Evolutionary conservation across 2,888 invertebrate genomes (phyloP).

Genomic region (Oxytorus armatus): DNA sequence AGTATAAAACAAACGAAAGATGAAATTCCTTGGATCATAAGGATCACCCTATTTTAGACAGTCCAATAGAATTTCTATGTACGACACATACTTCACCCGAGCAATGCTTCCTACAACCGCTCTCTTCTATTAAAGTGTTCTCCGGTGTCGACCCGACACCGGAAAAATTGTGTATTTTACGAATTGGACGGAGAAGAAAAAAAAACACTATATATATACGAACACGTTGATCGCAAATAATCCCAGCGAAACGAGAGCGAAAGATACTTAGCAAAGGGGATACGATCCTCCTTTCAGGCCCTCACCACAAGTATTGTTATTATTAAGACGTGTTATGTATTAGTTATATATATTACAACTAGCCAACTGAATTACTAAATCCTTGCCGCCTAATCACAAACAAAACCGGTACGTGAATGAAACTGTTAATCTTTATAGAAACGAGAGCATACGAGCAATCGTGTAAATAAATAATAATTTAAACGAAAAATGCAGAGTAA

Average conservation of each 20-base stretch:
- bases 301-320: conserved; percentile 71
- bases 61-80: conserved; percentile 59
- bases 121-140: conserved; percentile 34
- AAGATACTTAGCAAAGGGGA: conserved; percentile 53
- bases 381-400: too few species aligned
- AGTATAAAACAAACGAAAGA: conserved; percentile 1
- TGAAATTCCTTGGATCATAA: conserved; percentile 20
- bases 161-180: conserved; percentile 19
- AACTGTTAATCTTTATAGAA: conserved; percentile 28
- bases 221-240: conserved; percentile 14
- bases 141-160: conserved; percentile 1
- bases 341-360: conserved; percentile 58
- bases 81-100: conserved; percentile 34
- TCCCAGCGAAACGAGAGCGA: conserved; percentile 42
- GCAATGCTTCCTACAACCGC: conserved; percentile 52
- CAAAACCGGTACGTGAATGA: conserved; percentile 37
- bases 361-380: too few species aligned
- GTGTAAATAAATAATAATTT: conserved; percentile 60
- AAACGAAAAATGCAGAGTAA: conserved; percentile 63
- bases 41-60: conserved; percentile 60
- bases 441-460: conserved; percentile 57
- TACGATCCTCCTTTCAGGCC: conserved; percentile 43
- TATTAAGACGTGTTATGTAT: conserved; percentile 69
- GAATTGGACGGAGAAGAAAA: conserved; percentile 10
- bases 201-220: not conserved